These are phyloP conservation scores for Spilogale gracilis DNA, from an alignment of 2,113 vertebrate genomes.

Conservation along the genomic window DNA sequence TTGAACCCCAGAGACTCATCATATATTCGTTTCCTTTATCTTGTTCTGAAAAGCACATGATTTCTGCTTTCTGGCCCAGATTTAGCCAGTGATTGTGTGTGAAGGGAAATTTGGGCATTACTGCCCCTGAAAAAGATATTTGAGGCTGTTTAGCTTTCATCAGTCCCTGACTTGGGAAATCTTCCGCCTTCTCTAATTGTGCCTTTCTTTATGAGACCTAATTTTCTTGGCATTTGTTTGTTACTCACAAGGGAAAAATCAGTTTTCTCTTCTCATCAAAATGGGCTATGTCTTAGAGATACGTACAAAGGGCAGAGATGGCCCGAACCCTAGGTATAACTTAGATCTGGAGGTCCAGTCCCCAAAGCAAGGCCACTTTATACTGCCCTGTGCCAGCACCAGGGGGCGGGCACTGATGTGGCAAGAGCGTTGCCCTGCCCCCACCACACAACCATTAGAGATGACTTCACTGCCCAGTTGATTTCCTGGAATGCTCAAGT, in stretches of 20 bases:
- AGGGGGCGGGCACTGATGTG: neutral
- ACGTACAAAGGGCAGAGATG: neutral
- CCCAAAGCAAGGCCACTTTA: neutral
- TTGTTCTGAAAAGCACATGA: neutral
- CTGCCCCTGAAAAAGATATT: neutral
- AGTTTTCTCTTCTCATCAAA: neutral
- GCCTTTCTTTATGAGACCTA: slow-evolving; percentile 30
- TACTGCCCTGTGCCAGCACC: neutral
- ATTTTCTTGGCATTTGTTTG: neutral
- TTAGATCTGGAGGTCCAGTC: neutral
- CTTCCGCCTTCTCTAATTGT: neutral
- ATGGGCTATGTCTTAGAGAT: neutral
- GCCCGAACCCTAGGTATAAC: neutral
- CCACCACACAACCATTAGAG: neutral
- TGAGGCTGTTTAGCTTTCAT: neutral
- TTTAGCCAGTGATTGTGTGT: neutral
- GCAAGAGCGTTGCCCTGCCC: rapidly evolving
- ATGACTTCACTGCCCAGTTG: neutral
- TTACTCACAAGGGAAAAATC: neutral
- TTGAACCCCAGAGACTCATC: neutral
- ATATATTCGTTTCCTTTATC: neutral
- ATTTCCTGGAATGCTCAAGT: neutral
- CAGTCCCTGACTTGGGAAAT: neutral
- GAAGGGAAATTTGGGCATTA: neutral
- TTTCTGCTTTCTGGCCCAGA: neutral